Evolutionary conservation across 2,113 vertebrate species (phyloP), one percentile per base, ranked within the genome.

Genomic region (Fulica atra): DNA sequence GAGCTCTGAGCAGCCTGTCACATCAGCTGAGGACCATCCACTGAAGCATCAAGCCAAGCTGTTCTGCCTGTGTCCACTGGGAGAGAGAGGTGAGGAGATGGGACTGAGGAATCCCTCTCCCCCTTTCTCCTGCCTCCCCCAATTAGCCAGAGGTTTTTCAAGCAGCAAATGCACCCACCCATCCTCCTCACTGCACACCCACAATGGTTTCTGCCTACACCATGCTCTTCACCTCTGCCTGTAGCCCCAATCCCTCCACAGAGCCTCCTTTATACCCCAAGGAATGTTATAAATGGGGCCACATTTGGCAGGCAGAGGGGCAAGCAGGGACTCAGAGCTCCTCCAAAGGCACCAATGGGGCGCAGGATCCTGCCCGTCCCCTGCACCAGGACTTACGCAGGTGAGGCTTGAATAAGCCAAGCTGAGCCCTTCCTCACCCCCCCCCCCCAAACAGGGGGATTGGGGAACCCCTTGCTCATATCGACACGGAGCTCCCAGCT

Each of bases 121-220:
- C 68, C 53, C 53, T 29, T 83, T 42, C 69, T 74, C 38, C 64
- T 24, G 16, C 69, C 53, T 25, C 8, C 46, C 46, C n/a, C 0
- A 4, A 73, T 61, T 6, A 77, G 8, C 31, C 44, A 28, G 14
- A 38, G 19, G 17, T 7, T 80, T 80, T 44, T 33, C 46, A 69
- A 69, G 35, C 9, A 63, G 25, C 0, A 0, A 21, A 4, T 6
- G 3, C 1, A 1, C 15, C 48, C 7, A 1, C 21, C 36, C 7
- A 14, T 3, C 3, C 4, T 65, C 53, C 69, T 48, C 66, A 11
- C 8, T 51, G n/a, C 23, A 33, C 1, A 0, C 2, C 57, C 73
- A 16, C 6, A 3, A 2, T 51, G 56, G 21, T 64, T 86, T 70
- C 60, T 29, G 8, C 10, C 63, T 11, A 9, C 0, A 0, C n/a